Conservation (phyloP, 2,888 invertebrate species). For the Ametastegia equiseti region DNA sequence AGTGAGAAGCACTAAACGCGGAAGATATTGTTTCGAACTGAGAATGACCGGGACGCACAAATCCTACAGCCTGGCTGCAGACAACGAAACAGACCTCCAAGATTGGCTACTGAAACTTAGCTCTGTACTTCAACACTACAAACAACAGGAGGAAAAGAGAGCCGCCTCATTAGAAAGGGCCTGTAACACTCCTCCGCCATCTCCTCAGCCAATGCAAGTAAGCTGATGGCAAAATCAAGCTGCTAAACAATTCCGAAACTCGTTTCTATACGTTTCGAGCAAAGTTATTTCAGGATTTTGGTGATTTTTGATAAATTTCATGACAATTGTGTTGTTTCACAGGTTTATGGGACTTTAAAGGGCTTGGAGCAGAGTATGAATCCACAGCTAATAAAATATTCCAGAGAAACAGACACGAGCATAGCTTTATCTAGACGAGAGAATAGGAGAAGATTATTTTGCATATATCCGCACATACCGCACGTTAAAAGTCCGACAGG, state of each 20-base stretch:
- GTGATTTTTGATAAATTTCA: constrained; percentile 46
- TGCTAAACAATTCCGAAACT: neutral
- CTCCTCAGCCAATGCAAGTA: constrained; percentile 79
- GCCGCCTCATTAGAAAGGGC: constrained; percentile 82
- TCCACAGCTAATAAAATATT: constrained; percentile 93
- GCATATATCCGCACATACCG: constrained; percentile 81
- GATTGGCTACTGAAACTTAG: constrained; percentile 92
- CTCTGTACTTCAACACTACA: constrained; percentile 90
- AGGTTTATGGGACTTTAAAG: constrained; percentile 88
- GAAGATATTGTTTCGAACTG: constrained; percentile 91
- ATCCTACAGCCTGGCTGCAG: constrained; percentile 91
- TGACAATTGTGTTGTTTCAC: neutral
- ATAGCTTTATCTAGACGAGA: constrained; percentile 90
- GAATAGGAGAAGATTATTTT: constrained; percentile 88
- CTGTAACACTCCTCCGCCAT: constrained; percentile 78
- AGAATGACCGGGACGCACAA: constrained; percentile 92
- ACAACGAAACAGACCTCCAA: constrained; percentile 88
- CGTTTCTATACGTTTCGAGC: constrained; percentile 7
- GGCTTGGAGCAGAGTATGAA: constrained; percentile 95
- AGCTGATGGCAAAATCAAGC: neutral
- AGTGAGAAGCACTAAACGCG: constrained; percentile 91
- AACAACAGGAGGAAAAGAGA: constrained; percentile 88
- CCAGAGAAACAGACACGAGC: constrained; percentile 92
- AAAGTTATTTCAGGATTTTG: constrained; percentile 52
- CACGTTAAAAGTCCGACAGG: constrained; percentile 66